A percentile compares a stretch with the other conserved stretches of the same genome.
Conservation (phyloP, 1,140 invertebrate species). For the Aphaenogaster floridana region DNA sequence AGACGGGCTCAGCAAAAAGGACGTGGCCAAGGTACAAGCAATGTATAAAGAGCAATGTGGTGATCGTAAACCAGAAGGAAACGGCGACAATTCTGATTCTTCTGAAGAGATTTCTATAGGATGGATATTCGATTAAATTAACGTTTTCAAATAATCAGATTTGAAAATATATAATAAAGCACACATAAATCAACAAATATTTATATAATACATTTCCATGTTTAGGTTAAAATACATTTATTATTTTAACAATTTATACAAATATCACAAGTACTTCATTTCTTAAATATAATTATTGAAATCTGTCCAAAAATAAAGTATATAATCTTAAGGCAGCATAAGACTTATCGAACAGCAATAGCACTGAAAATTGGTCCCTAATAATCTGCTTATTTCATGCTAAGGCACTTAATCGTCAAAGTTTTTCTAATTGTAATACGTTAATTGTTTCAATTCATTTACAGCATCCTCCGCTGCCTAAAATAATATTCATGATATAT, state of each 20-base stretch:
- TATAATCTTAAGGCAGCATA: neutral
- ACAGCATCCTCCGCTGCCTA: constrained; percentile 87
- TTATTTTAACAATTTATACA: constrained; percentile 39
- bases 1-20: constrained; percentile 89
- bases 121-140: constrained; percentile 50
- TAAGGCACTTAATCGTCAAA: constrained; percentile 39
- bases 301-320: constrained; percentile 24
- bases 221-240: constrained; percentile 2
- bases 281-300: constrained; percentile 24
- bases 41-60: constrained; percentile 89
- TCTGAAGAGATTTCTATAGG: constrained; percentile 50
- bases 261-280: constrained; percentile 34
- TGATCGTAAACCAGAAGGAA: constrained; percentile 69
- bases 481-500: constrained; percentile 71
- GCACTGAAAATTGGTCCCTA: neutral
- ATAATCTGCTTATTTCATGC: constrained; percentile 1
- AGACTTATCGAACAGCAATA: neutral
- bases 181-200: neutral
- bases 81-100: neutral
- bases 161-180: neutral
- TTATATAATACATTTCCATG: neutral
- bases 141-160: neutral
- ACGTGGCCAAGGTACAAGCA: constrained; percentile 89
- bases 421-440: constrained; percentile 83
- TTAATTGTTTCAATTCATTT: constrained; percentile 87